Percentiles rank a stretch among this genome's conserved stretches.
Conservation (phyloP, 2,888 invertebrate genomes). For the Eumacrocentrus americanus region DNA sequence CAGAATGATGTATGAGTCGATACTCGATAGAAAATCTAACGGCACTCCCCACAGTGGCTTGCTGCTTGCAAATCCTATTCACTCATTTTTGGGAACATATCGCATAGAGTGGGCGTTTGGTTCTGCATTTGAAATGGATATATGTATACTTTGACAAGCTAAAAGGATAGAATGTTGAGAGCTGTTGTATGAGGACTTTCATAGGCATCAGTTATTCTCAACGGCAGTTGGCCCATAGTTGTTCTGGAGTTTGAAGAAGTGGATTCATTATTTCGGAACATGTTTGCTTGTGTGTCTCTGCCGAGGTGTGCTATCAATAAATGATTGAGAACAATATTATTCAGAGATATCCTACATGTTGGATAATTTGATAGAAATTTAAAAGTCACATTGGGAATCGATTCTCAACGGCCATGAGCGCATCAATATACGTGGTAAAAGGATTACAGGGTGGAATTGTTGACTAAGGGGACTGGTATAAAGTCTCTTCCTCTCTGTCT, state of each 20-base stretch:
- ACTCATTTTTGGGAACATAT: not conserved
- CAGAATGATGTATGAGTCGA: constrained; percentile 4
- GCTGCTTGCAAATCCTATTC: not conserved
- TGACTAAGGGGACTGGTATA: constrained; percentile 31
- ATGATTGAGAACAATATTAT: too few species aligned
- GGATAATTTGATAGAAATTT: constrained; percentile 38
- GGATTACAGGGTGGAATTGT: constrained; percentile 44
- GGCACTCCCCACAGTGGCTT: not conserved
- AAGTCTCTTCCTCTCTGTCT: not conserved
- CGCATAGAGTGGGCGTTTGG: not conserved
- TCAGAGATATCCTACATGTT: too few species aligned
- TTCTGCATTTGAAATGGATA: not conserved
- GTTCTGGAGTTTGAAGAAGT: too few species aligned
- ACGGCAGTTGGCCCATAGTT: not conserved
- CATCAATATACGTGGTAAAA: constrained; percentile 50
- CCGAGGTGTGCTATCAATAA: too few species aligned
- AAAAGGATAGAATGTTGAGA: too few species aligned
- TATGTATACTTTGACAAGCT: too few species aligned
- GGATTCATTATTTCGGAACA: too few species aligned
- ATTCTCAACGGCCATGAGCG: constrained; percentile 54
- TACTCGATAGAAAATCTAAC: not conserved
- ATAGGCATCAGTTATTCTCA: not conserved
- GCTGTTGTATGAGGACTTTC: too few species aligned
- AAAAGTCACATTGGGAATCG: constrained; percentile 53
- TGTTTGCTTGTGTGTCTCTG: too few species aligned